phyloP scores from a whole-genome alignment of 1,140 invertebrate genomes.

The Formica exsecta region DNA sequence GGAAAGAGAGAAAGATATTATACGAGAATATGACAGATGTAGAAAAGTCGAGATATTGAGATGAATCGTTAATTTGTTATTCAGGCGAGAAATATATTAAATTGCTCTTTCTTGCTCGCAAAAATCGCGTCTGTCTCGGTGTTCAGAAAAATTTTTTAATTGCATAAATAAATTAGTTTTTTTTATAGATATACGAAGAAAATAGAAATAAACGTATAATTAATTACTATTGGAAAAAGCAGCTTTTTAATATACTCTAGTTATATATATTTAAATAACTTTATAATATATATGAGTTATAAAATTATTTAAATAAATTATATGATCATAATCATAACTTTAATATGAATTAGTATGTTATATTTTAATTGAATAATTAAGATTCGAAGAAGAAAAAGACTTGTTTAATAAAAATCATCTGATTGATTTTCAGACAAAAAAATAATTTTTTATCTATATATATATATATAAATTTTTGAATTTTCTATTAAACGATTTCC shows the following conservation, averaged over 20 bases:
- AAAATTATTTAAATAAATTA: neutral
- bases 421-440: neutral
- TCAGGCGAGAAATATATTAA: neutral
- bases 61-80: slow-evolving; percentile 32
- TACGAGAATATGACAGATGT: slow-evolving; percentile 33
- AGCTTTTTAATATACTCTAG: neutral
- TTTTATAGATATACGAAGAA: neutral
- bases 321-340: neutral
- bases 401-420: neutral
- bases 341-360: neutral
- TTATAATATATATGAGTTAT: neutral
- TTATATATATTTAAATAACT: neutral
- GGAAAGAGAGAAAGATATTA: neutral
- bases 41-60: slow-evolving; percentile 39
- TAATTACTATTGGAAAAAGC: neutral
- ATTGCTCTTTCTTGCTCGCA: neutral
- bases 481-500: slow-evolving; percentile 10
- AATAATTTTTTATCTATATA: neutral
- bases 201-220: neutral
- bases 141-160: neutral
- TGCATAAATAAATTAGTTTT: neutral
- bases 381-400: neutral
- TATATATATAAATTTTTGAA: neutral
- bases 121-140: slow-evolving; percentile 1
- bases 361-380: neutral